These are phyloP conservation scores for Mimas tiliae DNA, from an alignment of 2,888 invertebrate genomes.

Conservation along the genomic window DNA sequence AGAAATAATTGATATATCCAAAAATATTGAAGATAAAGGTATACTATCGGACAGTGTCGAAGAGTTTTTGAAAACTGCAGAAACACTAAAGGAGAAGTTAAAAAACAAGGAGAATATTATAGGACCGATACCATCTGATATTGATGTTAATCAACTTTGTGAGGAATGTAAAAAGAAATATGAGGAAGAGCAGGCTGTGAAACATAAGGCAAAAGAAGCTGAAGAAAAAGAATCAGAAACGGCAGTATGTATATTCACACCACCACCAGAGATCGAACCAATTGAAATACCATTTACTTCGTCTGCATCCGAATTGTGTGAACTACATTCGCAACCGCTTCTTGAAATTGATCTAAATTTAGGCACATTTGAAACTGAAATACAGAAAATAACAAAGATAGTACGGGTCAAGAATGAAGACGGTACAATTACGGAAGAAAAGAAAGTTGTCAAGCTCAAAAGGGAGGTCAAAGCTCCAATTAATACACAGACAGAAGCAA, in stretches of 20 bases:
- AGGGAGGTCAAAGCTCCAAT: constrained; percentile 44
- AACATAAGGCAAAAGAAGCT: background rate
- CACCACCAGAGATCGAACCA: background rate
- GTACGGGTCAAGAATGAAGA: constrained; percentile 49
- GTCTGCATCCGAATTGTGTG: constrained; percentile 7
- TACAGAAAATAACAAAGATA: constrained; percentile 52
- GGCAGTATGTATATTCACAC: background rate
- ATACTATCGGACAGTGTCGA: constrained; percentile 38
- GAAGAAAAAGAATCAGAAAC: background rate
- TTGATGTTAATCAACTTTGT: constrained; percentile 33
- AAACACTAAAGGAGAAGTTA: constrained; percentile 33
- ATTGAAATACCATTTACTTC: background rate
- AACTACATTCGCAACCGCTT: constrained; percentile 23
- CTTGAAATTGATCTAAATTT: constrained; percentile 40
- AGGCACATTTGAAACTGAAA: constrained; percentile 48
- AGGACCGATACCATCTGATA: constrained; percentile 7
- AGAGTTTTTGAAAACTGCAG: constrained; percentile 45
- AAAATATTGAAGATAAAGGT: constrained; percentile 41
- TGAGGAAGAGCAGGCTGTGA: constrained; percentile 26
- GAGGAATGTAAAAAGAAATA: constrained; percentile 38
- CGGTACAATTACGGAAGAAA: constrained; percentile 51
- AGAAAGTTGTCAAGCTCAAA: constrained; percentile 48
- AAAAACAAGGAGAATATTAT: constrained; percentile 26
- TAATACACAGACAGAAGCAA: constrained; percentile 15
- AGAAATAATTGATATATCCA: constrained; percentile 44